Conservation (phyloP, 2,113 vertebrate species). For the Cinclus cinclus region DNA sequence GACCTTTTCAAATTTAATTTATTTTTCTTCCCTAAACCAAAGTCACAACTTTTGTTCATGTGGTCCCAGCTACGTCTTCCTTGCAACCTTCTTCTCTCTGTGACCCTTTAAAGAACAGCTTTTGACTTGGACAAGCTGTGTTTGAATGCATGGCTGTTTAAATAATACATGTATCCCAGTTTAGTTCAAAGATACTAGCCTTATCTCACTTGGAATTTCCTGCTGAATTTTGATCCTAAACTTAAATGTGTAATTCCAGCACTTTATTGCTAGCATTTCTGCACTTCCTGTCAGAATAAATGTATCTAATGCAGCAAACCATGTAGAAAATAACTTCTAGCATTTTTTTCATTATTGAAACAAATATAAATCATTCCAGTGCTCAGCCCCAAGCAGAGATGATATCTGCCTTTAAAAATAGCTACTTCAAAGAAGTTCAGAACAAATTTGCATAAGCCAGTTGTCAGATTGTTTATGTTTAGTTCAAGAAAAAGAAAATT, state of each 20-base stretch:
- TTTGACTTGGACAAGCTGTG: neutral
- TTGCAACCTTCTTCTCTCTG: neutral
- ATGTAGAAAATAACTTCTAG: constrained; percentile 68
- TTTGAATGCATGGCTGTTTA: neutral
- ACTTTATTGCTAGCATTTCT: constrained; percentile 41
- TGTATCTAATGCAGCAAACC: constrained; percentile 54
- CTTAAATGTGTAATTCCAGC: constrained; percentile 8
- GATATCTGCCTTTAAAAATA: constrained; percentile 72
- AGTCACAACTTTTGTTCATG: neutral
- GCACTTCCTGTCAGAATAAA: constrained; percentile 51
- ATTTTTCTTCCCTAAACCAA: neutral
- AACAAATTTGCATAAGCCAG: constrained; percentile 70
- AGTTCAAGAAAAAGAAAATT: constrained; percentile 67
- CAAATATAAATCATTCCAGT: constrained; percentile 47
- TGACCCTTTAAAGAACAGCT: neutral
- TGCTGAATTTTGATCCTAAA: constrained; percentile 11
- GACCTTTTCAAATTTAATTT: neutral
- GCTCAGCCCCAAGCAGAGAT: constrained; percentile 61
- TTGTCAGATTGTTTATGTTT: constrained; percentile 69
- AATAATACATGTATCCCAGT: neutral
- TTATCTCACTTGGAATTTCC: constrained; percentile 2
- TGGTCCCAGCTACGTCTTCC: neutral
- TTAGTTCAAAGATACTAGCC: neutral
- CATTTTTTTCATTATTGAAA: constrained; percentile 55
- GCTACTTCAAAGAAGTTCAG: constrained; percentile 71